Percentiles rank a stretch among this genome's conserved stretches.
Evolutionary conservation across 2,113 vertebrate genomes (phyloP).

Genomic region (Silurus asotus): DNA sequence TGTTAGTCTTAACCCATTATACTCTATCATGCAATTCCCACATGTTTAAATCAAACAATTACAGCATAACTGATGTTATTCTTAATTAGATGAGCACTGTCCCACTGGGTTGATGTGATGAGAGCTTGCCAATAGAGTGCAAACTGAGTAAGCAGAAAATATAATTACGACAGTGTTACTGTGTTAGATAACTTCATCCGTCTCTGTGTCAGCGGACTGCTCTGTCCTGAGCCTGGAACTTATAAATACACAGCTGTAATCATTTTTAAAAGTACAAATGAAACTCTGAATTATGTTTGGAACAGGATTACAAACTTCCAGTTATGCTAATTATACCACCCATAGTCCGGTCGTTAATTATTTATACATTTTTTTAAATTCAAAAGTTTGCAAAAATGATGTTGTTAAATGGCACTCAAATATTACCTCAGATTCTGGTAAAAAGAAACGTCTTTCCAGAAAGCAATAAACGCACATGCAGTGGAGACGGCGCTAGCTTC

Average conservation of each 20-base stretch:
- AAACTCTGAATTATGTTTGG: neutral
- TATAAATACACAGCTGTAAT: neutral
- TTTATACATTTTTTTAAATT: neutral
- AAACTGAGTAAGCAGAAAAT: slow-evolving; percentile 49
- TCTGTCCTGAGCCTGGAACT: slow-evolving; percentile 3
- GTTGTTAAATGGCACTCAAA: neutral
- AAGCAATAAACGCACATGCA: no score
- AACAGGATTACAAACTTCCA: neutral
- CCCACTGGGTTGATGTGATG: slow-evolving; percentile 46
- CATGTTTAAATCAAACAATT: slow-evolving; percentile 37
- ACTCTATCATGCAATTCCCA: slow-evolving; percentile 29
- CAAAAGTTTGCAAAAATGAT: neutral
- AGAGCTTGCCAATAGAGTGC: slow-evolving; percentile 39
- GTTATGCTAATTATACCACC: neutral
- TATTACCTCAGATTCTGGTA: neutral
- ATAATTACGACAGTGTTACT: slow-evolving; percentile 32
- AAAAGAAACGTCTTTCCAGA: neutral
- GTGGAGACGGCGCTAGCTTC: no score
- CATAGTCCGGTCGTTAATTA: neutral
- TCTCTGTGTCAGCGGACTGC: slow-evolving; percentile 25
- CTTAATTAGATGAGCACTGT: slow-evolving; percentile 37
- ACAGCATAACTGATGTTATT: slow-evolving; percentile 17
- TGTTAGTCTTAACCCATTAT: slow-evolving; percentile 39
- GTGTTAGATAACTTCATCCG: slow-evolving; percentile 41
- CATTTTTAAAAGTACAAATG: slow-evolving; percentile 15